Base-by-base conservation (phyloP, 2,888 invertebrate species). In the Gandaritis pyraliata region DNA sequence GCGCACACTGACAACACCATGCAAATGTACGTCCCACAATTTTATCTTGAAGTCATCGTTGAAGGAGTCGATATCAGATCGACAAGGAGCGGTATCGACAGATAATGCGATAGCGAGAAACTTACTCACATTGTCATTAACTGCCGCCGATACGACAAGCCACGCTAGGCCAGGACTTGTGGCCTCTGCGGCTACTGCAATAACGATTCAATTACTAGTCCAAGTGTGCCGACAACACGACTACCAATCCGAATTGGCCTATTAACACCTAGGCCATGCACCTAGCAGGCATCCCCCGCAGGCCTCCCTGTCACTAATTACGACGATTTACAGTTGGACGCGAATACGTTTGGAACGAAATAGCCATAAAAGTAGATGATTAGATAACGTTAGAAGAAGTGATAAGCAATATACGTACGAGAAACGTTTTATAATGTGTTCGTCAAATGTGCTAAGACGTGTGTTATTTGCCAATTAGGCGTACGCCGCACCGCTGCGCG, bases 31-130 rank as follows among this genome's bases (percentile, higher is more conserved):
- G 71, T 73, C 71, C 72, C 78, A 30, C 23, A 78, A 76, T 71
- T 80, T 80, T 83, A 83, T 83, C 82, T 74, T 65, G 67, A 56
- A 52, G 58, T 55, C 15, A 49, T 71, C 73, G 72, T 78, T 70
- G 72, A 80, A 81, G 81, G 77, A 80, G 74, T 72, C 74, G 77
- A 81, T 82, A 78, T 66, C 69, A 60, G 70, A 80, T 80, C 78
- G 72, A 71, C 75, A 72, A 78, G 77, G 76, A 76, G 69, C 70
- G 69, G 67, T 75, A 75, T 76, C 75, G 69, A 71, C 63, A 64
- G 62, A 68, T 70, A 61, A 68, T 56, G 39, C 62, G 64, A 67
- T 67, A 63, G 46, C 48, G 54, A 58, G 41, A 41, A 55, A 50
- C 53, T 53, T 49, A 53, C 56, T 49, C 49, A 50, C 38, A 47